Evolutionary conservation across 2,797 vertebrate genomes (phyloP).

Genomic region (Cynopterus sphinx): DNA sequence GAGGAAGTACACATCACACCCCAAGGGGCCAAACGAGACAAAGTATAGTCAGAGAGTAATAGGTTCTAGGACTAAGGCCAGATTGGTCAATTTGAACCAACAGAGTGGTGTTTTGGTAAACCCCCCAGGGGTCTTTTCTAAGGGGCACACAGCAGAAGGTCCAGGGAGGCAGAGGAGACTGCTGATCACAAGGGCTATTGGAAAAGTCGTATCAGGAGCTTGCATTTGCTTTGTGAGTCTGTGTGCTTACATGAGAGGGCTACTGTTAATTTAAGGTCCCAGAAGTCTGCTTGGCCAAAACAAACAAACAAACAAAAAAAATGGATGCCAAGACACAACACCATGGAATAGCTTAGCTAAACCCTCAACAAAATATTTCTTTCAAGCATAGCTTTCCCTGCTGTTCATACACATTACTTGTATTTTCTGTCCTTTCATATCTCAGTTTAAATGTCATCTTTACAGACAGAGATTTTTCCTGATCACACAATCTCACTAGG

Average conservation of each 20-base stretch:
- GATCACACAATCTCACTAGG: background rate
- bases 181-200: background rate
- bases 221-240: background rate
- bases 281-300: background rate
- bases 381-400: background rate
- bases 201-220: background rate
- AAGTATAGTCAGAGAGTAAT: background rate
- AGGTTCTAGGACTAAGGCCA: background rate
- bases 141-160: background rate
- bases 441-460: background rate
- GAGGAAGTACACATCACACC: background rate
- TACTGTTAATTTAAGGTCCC: background rate
- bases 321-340: background rate
- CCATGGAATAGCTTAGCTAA: background rate
- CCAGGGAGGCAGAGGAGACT: background rate
- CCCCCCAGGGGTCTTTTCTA: background rate
- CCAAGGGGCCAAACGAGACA: background rate
- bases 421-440: background rate
- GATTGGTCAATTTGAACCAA: background rate
- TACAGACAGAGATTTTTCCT: background rate
- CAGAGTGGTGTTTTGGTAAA: background rate
- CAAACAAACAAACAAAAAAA: background rate
- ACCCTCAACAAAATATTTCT: background rate
- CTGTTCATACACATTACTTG: background rate
- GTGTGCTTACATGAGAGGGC: background rate